Conservation (phyloP, 2,888 invertebrate species). For the Tachina lurida region DNA sequence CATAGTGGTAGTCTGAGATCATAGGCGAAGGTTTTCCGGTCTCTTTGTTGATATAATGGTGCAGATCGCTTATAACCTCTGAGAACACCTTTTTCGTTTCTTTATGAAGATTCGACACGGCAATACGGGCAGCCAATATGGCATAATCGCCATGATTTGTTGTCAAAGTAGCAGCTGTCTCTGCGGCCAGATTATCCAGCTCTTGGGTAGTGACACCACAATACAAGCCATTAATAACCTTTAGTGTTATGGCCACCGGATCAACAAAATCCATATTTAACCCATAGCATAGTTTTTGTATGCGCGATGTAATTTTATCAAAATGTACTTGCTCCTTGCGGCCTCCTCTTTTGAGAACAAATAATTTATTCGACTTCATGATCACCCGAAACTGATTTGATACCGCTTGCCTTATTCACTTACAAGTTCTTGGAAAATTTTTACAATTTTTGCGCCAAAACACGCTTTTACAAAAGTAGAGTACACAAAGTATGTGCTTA, state of each 20-base stretch:
- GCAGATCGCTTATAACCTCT: slow-evolving; percentile 96
- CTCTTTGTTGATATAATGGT: slow-evolving; percentile 89
- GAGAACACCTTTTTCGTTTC: slow-evolving; percentile 98
- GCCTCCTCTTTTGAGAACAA: slow-evolving; percentile 87
- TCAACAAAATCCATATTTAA: slow-evolving; percentile 98
- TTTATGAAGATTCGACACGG: slow-evolving; percentile 98
- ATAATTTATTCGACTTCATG: slow-evolving; percentile 80
- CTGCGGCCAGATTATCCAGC: slow-evolving; percentile 98
- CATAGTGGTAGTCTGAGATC: slow-evolving; percentile 92
- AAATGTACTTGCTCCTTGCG: slow-evolving; percentile 95
- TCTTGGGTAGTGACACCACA: slow-evolving; percentile 98
- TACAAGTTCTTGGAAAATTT: not conserved
- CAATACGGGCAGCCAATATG: slow-evolving; percentile 93
- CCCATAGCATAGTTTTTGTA: slow-evolving; percentile 97
- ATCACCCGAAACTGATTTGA: not conserved
- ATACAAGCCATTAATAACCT: slow-evolving; percentile 97
- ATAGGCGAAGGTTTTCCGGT: slow-evolving; percentile 90
- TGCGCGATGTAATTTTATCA: slow-evolving; percentile 98
- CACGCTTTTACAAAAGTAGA: slow-evolving; percentile 23
- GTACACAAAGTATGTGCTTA: not conserved
- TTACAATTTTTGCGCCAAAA: slow-evolving; percentile 59
- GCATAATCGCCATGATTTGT: slow-evolving; percentile 99
- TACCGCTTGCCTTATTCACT: not conserved
- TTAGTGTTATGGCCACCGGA: slow-evolving; percentile 94
- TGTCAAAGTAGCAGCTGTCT: slow-evolving; percentile 99